These are phyloP conservation scores for Halcyon smyrnensis DNA, from an alignment of 2,797 vertebrate species.

Conservation along the genomic window DNA sequence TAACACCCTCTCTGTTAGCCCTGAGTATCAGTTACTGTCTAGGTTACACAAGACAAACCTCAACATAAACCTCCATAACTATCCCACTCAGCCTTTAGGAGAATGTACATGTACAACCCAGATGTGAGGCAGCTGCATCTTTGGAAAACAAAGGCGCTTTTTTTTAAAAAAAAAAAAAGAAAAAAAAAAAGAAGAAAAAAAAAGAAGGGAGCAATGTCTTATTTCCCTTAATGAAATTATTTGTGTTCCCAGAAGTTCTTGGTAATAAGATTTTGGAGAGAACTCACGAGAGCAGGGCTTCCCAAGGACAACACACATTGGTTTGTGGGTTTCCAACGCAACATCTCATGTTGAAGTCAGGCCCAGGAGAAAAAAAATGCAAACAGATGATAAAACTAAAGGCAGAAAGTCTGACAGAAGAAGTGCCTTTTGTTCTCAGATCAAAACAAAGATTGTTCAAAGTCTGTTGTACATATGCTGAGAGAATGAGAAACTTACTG, in stretches of 20 bases:
- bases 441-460: not conserved
- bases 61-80: not conserved
- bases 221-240: not conserved
- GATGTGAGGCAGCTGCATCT: not conserved
- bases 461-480: not conserved
- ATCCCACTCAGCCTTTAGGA: not conserved
- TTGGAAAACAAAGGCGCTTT: not conserved
- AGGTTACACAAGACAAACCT: not conserved
- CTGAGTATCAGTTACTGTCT: not conserved
- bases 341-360: not conserved
- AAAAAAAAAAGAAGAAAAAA: not conserved
- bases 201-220: not conserved
- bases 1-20: not conserved
- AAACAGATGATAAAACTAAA: not conserved
- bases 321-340: not conserved
- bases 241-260: not conserved
- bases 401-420: not conserved
- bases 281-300: not conserved
- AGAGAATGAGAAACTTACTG: not conserved
- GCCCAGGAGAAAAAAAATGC: not conserved
- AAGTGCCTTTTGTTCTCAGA: not conserved
- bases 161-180: not conserved
- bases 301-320: not conserved
- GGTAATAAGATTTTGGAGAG: not conserved
- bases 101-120: not conserved